These are phyloP conservation scores for Strigamia maritima DNA, from an alignment of 2,888 invertebrate genomes.

Conservation along the genomic window DNA sequence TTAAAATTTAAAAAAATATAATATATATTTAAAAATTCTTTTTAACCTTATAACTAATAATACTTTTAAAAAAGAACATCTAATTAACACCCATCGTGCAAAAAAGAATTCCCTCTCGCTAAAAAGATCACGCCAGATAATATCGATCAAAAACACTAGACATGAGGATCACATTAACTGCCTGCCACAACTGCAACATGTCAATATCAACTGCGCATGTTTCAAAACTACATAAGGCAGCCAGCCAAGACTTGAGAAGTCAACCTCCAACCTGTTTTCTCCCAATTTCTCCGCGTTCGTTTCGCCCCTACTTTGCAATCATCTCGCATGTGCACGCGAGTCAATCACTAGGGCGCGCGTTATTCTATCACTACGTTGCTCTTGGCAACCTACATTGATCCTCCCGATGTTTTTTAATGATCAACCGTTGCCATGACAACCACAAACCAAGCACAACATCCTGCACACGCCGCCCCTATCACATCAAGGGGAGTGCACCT, in stretches of 20 bases:
- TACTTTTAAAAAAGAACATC: background rate
- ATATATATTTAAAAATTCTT: background rate
- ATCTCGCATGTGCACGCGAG: constrained; percentile 15
- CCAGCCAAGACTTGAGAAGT: background rate
- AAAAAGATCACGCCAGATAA: constrained; percentile 16
- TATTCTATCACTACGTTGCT: constrained; percentile 2
- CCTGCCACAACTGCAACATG: constrained; percentile 28
- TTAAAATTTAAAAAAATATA: background rate
- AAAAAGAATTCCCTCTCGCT: background rate
- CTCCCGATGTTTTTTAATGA: constrained; percentile 38
- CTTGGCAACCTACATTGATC: constrained; percentile 13
- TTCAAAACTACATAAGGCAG: background rate
- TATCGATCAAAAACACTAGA: constrained; percentile 30
- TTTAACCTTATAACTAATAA: background rate
- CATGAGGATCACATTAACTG: constrained; percentile 25
- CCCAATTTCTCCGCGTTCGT: background rate
- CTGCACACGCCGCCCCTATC: constrained; percentile 36
- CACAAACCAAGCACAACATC: constrained; percentile 38
- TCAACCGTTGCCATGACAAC: constrained; percentile 37
- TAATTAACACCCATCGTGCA: background rate
- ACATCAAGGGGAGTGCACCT: constrained; percentile 10
- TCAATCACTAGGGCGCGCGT: constrained; percentile 14
- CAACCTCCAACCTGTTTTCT: background rate
- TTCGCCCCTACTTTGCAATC: constrained; percentile 29
- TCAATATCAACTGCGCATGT: constrained; percentile 30